These are phyloP conservation scores for Drosophila virilis DNA, from an alignment of 1,140 invertebrate species.

Conservation along the genomic window DNA sequence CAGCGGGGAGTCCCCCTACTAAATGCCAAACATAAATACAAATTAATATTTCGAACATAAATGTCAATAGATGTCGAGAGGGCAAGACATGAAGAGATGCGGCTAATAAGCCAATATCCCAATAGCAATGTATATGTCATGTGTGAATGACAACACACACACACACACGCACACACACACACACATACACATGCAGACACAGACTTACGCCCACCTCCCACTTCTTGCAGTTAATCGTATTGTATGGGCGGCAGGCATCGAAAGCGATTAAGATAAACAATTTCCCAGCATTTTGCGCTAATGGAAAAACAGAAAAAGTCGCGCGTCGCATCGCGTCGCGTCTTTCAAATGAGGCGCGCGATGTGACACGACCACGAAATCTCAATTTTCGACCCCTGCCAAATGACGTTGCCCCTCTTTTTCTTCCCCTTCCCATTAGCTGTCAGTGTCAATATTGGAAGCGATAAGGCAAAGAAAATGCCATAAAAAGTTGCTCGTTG, in stretches of 20 bases:
- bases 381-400: conserved; percentile 35
- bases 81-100: conserved; percentile 35
- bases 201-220: background rate
- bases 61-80: conserved; percentile 43
- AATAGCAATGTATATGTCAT: conserved; percentile 57
- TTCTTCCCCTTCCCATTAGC: background rate
- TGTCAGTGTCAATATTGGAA: conserved; percentile 56
- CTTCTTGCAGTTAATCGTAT: background rate
- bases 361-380: conserved; percentile 65
- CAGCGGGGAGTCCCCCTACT: background rate
- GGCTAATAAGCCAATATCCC: conserved; percentile 51
- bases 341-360: conserved; percentile 58
- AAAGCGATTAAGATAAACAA: conserved; percentile 74
- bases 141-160: conserved; percentile 49
- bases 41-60: conserved; percentile 53
- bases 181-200: background rate
- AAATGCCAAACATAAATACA: conserved; percentile 48
- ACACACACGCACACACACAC: background rate
- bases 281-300: conserved; percentile 59
- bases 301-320: conserved; percentile 48
- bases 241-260: conserved; percentile 26
- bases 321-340: conserved; percentile 8
- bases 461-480: conserved; percentile 47
- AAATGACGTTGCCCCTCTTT: background rate
- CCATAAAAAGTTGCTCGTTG: conserved; percentile 58